phyloP scores from a whole-genome alignment of 2,113 vertebrate genomes.

The Hemicordylus capensis region DNA sequence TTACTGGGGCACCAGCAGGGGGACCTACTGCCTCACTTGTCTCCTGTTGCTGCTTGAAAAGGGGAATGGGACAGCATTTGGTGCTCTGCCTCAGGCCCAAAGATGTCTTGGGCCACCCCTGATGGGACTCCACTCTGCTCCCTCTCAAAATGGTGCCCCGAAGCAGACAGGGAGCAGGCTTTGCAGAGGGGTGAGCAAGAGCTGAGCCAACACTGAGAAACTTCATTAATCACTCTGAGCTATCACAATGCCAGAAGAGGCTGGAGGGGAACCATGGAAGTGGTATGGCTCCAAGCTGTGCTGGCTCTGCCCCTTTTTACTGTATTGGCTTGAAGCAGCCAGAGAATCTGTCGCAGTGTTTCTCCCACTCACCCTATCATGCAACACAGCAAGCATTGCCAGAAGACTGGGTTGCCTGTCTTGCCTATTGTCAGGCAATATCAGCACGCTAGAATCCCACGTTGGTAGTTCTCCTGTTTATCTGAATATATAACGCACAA shows the following conservation, averaged over 20 bases:
- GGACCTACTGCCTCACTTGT: no score
- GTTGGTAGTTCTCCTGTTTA: background rate
- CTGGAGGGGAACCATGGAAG: no score
- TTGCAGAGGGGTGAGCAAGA: background rate
- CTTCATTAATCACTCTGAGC: background rate
- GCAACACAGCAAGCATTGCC: background rate
- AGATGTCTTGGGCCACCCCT: no score
- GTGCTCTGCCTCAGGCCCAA: no score
- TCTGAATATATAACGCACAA: background rate
- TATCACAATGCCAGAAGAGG: no score
- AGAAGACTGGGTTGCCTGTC: background rate
- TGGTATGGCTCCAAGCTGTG: background rate
- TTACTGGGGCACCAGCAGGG: no score
- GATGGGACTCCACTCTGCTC: no score
- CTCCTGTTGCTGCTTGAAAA: no score
- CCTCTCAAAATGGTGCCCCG: background rate
- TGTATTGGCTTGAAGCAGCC: background rate
- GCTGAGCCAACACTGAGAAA: background rate
- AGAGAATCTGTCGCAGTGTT: background rate
- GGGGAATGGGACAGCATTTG: no score
- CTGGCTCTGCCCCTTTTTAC: background rate
- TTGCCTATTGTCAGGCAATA: background rate
- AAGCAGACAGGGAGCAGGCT: background rate
- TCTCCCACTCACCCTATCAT: background rate
- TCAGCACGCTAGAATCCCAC: background rate